Evolutionary conservation across 1,140 invertebrate species (phyloP), one percentile per base, ranked within the genome.

Genomic region (Microplitis mediator): DNA sequence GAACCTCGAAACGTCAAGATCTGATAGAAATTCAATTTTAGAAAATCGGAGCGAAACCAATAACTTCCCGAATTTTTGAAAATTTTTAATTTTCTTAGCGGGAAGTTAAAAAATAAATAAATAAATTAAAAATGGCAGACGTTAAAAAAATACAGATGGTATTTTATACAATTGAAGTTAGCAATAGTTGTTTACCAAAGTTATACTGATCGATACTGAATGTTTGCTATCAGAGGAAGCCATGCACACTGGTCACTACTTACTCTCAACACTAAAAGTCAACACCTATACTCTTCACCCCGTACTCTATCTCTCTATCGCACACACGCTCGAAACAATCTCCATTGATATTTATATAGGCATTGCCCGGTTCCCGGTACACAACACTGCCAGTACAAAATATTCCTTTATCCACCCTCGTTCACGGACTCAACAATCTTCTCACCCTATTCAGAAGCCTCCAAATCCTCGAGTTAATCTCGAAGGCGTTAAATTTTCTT

Each of bases 111-210:
- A n/a, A n/a, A n/a, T n/a, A n/a, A 4, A 64, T 36, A 64, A 62
- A 54, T 61, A 58, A 60, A 31, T 39, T 34, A 50, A 60, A 39
- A 60, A 32, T n/a, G 39, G 34, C 23, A 23, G 74, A 77, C 79
- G 78, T 45, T 45, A 45, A 45, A 45, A 39, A 45, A 45, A 45
- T 45, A 45, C 8, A 45, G 39, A 45, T 45, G 39, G 11, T 79
- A 82, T 81, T 80, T 81, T 78, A 75, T 78, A 80, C 82, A 81
- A 84, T 81, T 80, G 80, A 80, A 80, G 80, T 82, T 79, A 76
- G 82, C 85, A 86, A 85, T 86, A 85, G 84, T 86, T 86, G 85
- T 87, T 87, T 86, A 86, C 85, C 83, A 82, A 81, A 86, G 84
- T 86, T 81, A 85, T 85, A 85, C 85, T 85, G 85, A 86, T 87